Evolutionary conservation across 2,113 vertebrate species (phyloP), one percentile per base, ranked within the genome.

Genomic region (Pollachius pollachius): DNA sequence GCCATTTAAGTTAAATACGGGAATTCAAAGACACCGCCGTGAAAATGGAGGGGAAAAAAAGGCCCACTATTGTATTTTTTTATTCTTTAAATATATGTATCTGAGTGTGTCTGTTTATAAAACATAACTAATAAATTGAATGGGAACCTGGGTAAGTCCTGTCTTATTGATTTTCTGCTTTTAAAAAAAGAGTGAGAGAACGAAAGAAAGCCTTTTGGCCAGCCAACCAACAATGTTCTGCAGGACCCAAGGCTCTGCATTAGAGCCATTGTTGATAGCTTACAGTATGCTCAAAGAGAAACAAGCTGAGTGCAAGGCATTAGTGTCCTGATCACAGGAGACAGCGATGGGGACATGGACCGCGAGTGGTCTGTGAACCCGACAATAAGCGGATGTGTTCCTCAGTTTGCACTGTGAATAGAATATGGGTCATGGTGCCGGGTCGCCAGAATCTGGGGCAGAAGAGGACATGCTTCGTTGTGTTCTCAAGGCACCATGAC

Each of bases 51-150:
- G 72, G 87, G 81, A 86, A 81, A 70, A 84, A 74, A 70, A 70
- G n/a, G 15, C 54, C 54, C 79, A 75, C 81, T 81, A 81, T 82
- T 87, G 84, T 88, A 89, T 90, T 87, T 89, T 48, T 90, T 89
- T 88, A 81, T 87, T 89, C 85, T 73, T 87, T 84, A 68, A 82
- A 79, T 71, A 83, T 82, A 78, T 71, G 78, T 87, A 81, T 89
- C 80, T 84, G 83, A 85, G 71, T 89, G 85, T 90, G 84, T 88
- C 80, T 87, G 82, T 91, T 90, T 90, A 89, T 89, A 88, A 84
- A 80, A 21, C 76, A 86, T 88, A 86, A 84, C 81, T 81, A 92
- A 92, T 92, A 92, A 92, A 91, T 81, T 82, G 80, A 87, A 88
- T 81, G 81, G 73, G 84, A 90, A 87, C 79, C 76, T 54, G 68